Percentiles rank a stretch among this genome's conserved stretches.
phyloP scores from a whole-genome alignment of 2,113 vertebrate genomes.

The Esox niger region DNA sequence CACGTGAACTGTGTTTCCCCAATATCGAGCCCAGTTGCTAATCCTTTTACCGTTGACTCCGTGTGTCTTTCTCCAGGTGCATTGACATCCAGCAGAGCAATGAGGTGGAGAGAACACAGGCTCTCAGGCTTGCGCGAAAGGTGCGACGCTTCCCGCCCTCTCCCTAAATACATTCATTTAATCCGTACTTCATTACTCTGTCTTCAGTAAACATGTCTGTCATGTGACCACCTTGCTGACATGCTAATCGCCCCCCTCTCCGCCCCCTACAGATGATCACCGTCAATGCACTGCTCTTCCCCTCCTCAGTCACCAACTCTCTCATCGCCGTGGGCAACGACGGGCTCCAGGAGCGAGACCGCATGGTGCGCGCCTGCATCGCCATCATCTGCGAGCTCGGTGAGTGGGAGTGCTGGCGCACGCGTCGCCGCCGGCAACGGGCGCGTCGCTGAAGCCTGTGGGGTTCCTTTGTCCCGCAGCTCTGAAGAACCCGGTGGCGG shows the following conservation, averaged over 20 bases:
- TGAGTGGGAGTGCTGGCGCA: conserved; percentile 53
- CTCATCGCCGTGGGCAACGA: conserved; percentile 89
- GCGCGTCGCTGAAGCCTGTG: not conserved
- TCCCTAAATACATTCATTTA: not conserved
- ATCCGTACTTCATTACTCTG: too few species aligned
- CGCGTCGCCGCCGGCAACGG: not conserved
- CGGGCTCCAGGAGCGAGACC: conserved; percentile 83
- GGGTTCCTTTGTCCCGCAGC: conserved; percentile 56
- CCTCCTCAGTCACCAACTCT: conserved; percentile 84
- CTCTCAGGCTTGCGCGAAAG: conserved; percentile 88
- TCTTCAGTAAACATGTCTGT: not conserved
- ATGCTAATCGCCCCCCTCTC: not conserved
- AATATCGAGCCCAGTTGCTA: not conserved
- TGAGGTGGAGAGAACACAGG: conserved; percentile 87
- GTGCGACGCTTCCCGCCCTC: conserved; percentile 57
- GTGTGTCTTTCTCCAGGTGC: conserved; percentile 68
- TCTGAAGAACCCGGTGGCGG: conserved; percentile 85
- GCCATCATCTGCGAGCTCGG: conserved; percentile 89
- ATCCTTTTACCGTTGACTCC: not conserved
- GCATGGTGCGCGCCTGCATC: conserved; percentile 86
- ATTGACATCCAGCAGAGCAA: conserved; percentile 91
- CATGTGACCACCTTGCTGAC: not conserved
- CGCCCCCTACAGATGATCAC: conserved; percentile 80
- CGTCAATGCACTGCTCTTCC: conserved; percentile 86
- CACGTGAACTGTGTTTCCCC: too few species aligned